phyloP scores from a whole-genome alignment of 1,140 invertebrate species.

The Drosophila azteca region DNA sequence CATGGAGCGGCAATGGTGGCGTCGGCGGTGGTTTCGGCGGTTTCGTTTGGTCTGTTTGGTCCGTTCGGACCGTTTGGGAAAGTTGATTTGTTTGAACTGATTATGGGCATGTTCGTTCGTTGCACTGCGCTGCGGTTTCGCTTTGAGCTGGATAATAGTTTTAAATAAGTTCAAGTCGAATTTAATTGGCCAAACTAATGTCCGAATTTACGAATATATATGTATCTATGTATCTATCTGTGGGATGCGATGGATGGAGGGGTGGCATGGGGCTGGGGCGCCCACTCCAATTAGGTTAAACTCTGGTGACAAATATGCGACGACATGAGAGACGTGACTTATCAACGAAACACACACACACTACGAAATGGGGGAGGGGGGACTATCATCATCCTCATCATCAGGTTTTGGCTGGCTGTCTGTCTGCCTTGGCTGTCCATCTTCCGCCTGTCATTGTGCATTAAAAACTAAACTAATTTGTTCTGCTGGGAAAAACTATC shows the following conservation, averaged over 20 bases:
- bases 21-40: slow-evolving; percentile 49
- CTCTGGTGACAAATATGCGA: slow-evolving; percentile 18
- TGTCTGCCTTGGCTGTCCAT: slow-evolving; percentile 29
- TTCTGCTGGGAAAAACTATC: slow-evolving; percentile 44
- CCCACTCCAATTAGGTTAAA: slow-evolving; percentile 42
- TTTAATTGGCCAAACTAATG: slow-evolving; percentile 69
- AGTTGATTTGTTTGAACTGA: slow-evolving; percentile 75
- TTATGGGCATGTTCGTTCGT: slow-evolving; percentile 54
- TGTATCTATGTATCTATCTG: neutral
- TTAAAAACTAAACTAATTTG: slow-evolving; percentile 64
- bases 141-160: slow-evolving; percentile 70
- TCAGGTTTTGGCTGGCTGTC: slow-evolving; percentile 29
- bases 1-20: too few species aligned
- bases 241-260: too few species aligned
- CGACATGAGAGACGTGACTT: slow-evolving; percentile 63
- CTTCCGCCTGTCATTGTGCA: slow-evolving; percentile 39
- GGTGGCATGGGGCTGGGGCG: neutral
- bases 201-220: neutral
- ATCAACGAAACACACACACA: slow-evolving; percentile 35
- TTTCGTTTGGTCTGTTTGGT: slow-evolving; percentile 39
- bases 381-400: slow-evolving; percentile 12
- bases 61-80: slow-evolving; percentile 48
- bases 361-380: slow-evolving; percentile 19
- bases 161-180: slow-evolving; percentile 60
- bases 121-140: slow-evolving; percentile 47